Conservation (phyloP, 2,888 invertebrate genomes). For the Drosophila lutescens region DNA sequence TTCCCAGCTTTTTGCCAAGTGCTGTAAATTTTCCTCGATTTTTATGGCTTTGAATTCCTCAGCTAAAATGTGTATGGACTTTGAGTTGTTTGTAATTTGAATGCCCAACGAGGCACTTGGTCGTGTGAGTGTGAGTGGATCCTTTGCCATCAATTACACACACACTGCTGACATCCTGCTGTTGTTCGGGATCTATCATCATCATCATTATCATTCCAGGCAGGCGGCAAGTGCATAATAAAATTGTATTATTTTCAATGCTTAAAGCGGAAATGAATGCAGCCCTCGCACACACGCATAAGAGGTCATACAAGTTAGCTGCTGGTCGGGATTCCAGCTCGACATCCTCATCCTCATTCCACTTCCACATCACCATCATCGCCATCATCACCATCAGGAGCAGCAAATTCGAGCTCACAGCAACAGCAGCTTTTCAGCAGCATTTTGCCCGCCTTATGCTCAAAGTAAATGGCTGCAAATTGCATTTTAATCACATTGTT, state of each 20-base stretch:
- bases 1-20: neutral
- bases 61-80: slow-evolving; percentile 12
- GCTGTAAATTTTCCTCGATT: neutral
- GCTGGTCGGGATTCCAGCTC: slow-evolving; percentile 26
- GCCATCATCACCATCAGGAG: slow-evolving; percentile 8
- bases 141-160: slow-evolving; percentile 58
- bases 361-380: neutral
- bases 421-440: slow-evolving; percentile 33
- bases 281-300: slow-evolving; percentile 18
- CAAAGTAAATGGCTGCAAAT: slow-evolving; percentile 70
- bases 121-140: slow-evolving; percentile 1
- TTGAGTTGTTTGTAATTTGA: slow-evolving; percentile 52
- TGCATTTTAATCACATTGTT: slow-evolving; percentile 77
- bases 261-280: slow-evolving; percentile 67
- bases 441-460: slow-evolving; percentile 44
- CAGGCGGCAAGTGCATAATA: slow-evolving; percentile 73
- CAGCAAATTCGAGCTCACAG: slow-evolving; percentile 11
- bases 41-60: slow-evolving; percentile 9
- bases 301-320: slow-evolving; percentile 23
- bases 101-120: slow-evolving; percentile 40
- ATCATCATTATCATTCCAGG: slow-evolving; percentile 16
- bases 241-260: slow-evolving; percentile 66
- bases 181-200: slow-evolving; percentile 10
- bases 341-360: slow-evolving; percentile 4
- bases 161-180: slow-evolving; percentile 48